Evolutionary conservation across 2,888 invertebrate species (phyloP), one percentile per base, ranked within the genome.

Genomic region (Lysandra coridon): DNA sequence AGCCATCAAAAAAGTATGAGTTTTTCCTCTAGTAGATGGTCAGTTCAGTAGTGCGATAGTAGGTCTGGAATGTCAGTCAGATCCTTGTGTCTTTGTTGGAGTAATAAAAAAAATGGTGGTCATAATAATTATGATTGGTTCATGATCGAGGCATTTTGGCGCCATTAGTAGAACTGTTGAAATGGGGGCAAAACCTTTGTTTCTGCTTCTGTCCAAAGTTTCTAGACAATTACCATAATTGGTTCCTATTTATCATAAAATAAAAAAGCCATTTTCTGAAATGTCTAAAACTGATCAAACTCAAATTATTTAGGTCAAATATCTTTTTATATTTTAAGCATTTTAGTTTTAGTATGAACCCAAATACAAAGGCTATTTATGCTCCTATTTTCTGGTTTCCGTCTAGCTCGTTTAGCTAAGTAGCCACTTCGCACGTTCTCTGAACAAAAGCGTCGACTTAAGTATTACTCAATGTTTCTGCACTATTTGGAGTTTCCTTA

Each of bases 1-100:
- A 97, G 86, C 97, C 98, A 78, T 96, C 97, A 84, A 97, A 97
- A 95, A 97, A 97, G 97, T 97, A 96, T 92, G 93, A 37, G 17
- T 73, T 73, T 53, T 30, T 76, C 30, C 49, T 64, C 12, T 64
- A 1, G 30, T 64, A 64, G 62, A 23, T 62, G 23, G 62, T n/a
- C 62, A 62, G 62, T 10, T 23, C 23, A 0, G 7, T 23, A 14
- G 17, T 62, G 7, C 6, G 57, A 17, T 62, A 1, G 2, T 62
- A 3, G 57, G 14, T 57, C 57, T 1, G 57, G 57, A 57, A 57
- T 57, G 17, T 57, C 57, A 4, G 57, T 57, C 53, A 53, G 53
- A 5, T 62, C 7, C 6, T 62, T n/a, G 3, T n/a, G 62, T 62
- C 62, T 62, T 10, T 5, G 10, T 62, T 62, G 62, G 62, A 7